Conservation (phyloP, 2,888 invertebrate species). For the Pomacea canaliculata region DNA sequence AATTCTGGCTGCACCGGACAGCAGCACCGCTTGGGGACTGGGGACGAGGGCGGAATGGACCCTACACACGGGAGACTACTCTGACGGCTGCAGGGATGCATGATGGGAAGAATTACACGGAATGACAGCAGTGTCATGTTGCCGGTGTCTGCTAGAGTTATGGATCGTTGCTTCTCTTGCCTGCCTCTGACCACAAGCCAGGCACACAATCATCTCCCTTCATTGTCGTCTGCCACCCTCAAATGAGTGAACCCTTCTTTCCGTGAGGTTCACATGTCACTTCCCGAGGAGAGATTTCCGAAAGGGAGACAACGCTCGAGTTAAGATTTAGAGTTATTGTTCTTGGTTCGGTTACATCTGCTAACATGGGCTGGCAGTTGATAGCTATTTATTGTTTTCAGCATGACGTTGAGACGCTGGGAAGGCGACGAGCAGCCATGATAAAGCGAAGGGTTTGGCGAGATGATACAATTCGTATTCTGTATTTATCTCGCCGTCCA, state of each 20-base stretch:
- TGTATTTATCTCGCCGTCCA: too few relatives aligned
- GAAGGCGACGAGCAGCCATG: too few relatives aligned
- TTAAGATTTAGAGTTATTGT: slow-evolving; percentile 25
- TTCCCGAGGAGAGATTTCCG: slow-evolving; percentile 9
- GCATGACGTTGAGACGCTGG: too few relatives aligned
- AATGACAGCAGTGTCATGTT: slow-evolving; percentile 26
- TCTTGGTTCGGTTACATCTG: slow-evolving; percentile 3
- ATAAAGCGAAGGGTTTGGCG: too few relatives aligned
- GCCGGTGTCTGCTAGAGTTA: slow-evolving; percentile 21
- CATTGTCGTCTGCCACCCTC: slow-evolving; percentile 1
- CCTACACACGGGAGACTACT: too few relatives aligned
- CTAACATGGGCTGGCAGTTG: too few relatives aligned
- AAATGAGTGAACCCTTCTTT: slow-evolving; percentile 23
- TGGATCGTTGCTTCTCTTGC: slow-evolving; percentile 23
- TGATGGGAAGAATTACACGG: slow-evolving; percentile 13
- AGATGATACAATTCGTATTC: too few relatives aligned
- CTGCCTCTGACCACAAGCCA: slow-evolving; percentile 13
- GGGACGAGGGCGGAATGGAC: too few relatives aligned
- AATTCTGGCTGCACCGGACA: too few relatives aligned
- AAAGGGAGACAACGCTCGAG: slow-evolving; percentile 8
- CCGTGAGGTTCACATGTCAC: slow-evolving; percentile 15
- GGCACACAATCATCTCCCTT: slow-evolving; percentile 14
- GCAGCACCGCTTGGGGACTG: too few relatives aligned
- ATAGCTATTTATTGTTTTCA: too few relatives aligned
- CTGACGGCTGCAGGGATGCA: too few relatives aligned